Conservation (phyloP, 2,113 vertebrate genomes). For the Odocoileus virginianus region DNA sequence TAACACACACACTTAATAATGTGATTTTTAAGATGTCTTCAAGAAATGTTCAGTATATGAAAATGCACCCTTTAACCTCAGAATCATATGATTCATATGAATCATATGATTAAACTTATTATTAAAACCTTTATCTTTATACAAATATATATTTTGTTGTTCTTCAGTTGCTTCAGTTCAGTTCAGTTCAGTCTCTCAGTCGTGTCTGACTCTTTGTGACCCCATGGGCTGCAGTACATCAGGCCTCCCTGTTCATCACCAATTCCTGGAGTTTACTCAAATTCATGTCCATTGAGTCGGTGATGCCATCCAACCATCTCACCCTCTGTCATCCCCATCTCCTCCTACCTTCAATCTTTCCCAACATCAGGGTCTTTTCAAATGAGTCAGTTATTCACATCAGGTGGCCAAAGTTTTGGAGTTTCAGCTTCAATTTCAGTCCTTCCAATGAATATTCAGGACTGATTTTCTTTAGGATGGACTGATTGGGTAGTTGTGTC, state of each 20-base stretch:
- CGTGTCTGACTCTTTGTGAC: background rate
- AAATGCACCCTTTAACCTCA: background rate
- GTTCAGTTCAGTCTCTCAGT: background rate
- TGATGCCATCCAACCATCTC: background rate
- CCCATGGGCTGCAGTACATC: background rate
- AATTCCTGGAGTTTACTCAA: background rate
- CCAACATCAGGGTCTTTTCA: background rate
- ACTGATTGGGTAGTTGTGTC: background rate
- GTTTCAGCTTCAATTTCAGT: background rate
- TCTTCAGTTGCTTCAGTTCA: background rate
- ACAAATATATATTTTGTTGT: background rate
- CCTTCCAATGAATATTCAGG: background rate
- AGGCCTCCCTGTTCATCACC: background rate
- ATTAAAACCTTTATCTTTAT: background rate
- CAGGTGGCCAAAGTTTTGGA: background rate
- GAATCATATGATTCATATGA: no score
- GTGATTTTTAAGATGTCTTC: background rate
- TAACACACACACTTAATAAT: background rate
- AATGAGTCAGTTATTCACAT: background rate
- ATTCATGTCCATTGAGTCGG: background rate
- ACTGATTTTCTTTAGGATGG: background rate
- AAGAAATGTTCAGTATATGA: background rate
- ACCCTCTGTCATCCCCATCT: background rate
- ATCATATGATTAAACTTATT: background rate
- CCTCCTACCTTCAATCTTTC: background rate